A percentile compares a stretch with the other conserved stretches of the same genome.
phyloP scores from a whole-genome alignment of 2,113 vertebrate species.

The Podarcis raffonei region DNA sequence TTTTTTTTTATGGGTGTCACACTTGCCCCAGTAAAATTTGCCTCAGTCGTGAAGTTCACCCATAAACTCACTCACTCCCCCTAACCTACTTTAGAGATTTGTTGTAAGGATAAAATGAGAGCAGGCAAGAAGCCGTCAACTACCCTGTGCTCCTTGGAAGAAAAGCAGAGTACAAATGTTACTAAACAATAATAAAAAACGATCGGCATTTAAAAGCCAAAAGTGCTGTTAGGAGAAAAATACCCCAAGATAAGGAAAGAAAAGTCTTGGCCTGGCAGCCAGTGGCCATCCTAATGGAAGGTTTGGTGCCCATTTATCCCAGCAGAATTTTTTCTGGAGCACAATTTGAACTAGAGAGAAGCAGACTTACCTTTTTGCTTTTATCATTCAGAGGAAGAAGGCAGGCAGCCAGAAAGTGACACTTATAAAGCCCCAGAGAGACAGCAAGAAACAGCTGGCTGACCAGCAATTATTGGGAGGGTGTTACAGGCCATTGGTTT shows the following conservation, averaged over 20 bases:
- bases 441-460: slow-evolving; percentile 28
- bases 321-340: neutral
- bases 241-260: accelerated
- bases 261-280: neutral
- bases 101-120: neutral
- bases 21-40: neutral
- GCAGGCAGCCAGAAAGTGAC: slow-evolving; percentile 30
- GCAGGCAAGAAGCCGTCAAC: neutral
- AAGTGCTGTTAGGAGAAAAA: neutral
- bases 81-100: neutral
- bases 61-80: neutral
- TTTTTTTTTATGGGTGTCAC: neutral
- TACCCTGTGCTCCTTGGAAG: neutral
- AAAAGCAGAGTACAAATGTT: neutral
- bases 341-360: slow-evolving; percentile 1
- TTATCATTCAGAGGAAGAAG: neutral
- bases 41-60: neutral
- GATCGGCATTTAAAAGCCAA: neutral
- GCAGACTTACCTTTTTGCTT: neutral
- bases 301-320: neutral
- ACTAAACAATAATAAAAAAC: neutral
- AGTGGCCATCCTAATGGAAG: neutral
- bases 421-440: slow-evolving; percentile 28
- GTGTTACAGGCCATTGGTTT: slow-evolving; percentile 16
- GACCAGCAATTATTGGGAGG: slow-evolving; percentile 20